Base-by-base conservation (phyloP, 23 tunicate species). In the Ascidia mentula region DNA sequence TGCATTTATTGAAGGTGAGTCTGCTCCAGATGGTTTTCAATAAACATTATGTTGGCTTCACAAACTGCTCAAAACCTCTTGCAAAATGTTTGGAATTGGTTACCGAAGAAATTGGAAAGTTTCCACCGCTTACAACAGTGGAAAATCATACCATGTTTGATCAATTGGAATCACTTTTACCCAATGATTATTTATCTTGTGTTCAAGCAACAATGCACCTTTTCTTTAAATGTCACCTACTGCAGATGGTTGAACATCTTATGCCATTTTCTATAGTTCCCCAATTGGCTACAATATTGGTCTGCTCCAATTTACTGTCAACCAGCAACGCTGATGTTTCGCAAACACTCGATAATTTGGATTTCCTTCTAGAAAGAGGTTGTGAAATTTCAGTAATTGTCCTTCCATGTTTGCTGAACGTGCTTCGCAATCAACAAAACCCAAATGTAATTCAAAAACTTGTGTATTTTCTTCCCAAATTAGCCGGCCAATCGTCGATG, bases 401-500 rank as follows among this genome's bases (percentile, higher is more conserved):
- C 9, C 60, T 89, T 37, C 95, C 95, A 24, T 34, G 82, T 6
- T 75, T 83, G 0, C 69, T 89, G 9, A 72, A 79, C 73, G 20
- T 36, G 5, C 1, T 84, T 0, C 84, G 79, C 60, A 38, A 34
- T 45, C 72, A 35, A 31, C 20, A 69, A 72, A 45, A 74, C 36
- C 32, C 72, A 0, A 8, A 8, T 31, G 32, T 60, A 1, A 53
- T 38, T 0, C 72, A 78, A 39, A 37, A 73, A 4, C 39, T 89
- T 33, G 30, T 74, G 22, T 69, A 37, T 36, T 39, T 40, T 6
- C 72, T 89, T 0, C 88, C 95, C 13, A 59, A 60, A n/a, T 78
- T 89, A 31, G 46, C 75, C 35, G 72, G 84, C 69, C 69, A 76
- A 32, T 22, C 73, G 40, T 74, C 81, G 33, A 69, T 89, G 18